These are phyloP conservation scores for Chrysolina haemoptera DNA, from an alignment of 2,888 invertebrate species.

Conservation along the genomic window DNA sequence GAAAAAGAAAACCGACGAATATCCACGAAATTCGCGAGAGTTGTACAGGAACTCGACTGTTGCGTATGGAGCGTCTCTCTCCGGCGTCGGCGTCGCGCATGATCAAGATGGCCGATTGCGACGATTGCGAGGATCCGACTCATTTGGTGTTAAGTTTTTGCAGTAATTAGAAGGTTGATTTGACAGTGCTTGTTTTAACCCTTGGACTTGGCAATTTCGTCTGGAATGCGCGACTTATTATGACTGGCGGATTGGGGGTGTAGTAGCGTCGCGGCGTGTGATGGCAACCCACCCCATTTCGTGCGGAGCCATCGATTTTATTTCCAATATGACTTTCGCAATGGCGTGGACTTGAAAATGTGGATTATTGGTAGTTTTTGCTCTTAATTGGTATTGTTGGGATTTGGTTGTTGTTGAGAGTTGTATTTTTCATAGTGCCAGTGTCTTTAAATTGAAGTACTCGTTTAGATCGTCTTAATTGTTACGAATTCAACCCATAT, in stretches of 20 bases:
- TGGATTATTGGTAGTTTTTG: not conserved
- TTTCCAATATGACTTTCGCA: constrained; percentile 57
- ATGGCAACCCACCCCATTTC: constrained; percentile 51
- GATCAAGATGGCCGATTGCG: constrained; percentile 66
- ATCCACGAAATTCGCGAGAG: constrained; percentile 55
- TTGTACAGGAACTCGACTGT: constrained; percentile 59
- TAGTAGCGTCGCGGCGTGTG: constrained; percentile 27
- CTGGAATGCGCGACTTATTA: constrained; percentile 34
- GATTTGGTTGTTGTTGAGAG: not conserved
- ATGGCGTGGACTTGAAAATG: constrained; percentile 50
- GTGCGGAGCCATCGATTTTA: constrained; percentile 59
- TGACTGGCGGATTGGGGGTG: constrained; percentile 26
- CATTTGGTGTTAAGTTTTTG: constrained; percentile 61
- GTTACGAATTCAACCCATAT: no score
- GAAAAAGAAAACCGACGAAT: constrained; percentile 50
- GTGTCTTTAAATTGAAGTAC: not conserved
- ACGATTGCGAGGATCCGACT: constrained; percentile 55
- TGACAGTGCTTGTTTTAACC: constrained; percentile 27
- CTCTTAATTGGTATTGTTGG: not conserved
- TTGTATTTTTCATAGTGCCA: not conserved
- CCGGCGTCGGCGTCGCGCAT: constrained; percentile 58
- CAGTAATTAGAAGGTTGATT: constrained; percentile 58
- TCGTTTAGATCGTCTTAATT: no score
- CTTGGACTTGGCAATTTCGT: constrained; percentile 30
- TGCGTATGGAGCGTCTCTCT: constrained; percentile 56